phyloP scores from a whole-genome alignment of 2,797 vertebrate genomes.

The Myiothlypis coronata region DNA sequence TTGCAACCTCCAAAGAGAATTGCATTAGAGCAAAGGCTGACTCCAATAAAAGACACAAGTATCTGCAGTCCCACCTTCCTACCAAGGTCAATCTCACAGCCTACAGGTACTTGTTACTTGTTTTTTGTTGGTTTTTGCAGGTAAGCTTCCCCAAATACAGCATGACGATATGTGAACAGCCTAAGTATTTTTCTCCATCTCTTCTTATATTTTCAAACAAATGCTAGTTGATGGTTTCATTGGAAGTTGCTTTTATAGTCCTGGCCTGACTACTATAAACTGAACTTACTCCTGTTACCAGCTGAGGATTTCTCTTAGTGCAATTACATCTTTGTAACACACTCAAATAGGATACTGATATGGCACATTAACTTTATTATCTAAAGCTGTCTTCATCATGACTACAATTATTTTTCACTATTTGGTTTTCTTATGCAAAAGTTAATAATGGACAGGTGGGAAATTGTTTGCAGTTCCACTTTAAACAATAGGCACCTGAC shows the following conservation, averaged over 20 bases:
- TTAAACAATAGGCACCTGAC: neutral
- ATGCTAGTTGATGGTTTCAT: neutral
- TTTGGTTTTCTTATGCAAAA: neutral
- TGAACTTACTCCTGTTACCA: neutral
- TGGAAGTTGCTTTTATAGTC: neutral
- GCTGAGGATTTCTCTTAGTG: neutral
- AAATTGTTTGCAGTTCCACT: slow-evolving; percentile 9
- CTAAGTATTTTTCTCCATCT: neutral
- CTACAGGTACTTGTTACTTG: neutral
- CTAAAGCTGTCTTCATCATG: neutral
- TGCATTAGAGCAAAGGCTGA: neutral
- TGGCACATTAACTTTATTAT: neutral
- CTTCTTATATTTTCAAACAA: neutral
- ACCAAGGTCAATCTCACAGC: neutral
- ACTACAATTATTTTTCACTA: neutral
- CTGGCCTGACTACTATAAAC: neutral
- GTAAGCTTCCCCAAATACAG: neutral
- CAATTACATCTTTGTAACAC: neutral
- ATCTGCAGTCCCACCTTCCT: neutral
- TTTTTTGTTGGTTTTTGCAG: neutral
- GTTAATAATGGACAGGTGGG: neutral
- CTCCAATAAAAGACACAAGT: neutral
- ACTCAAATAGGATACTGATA: neutral
- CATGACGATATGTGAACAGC: neutral
- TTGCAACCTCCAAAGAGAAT: neutral